A percentile compares a stretch with the other conserved stretches of the same genome.
These are phyloP conservation scores for Lethenteron reissneri DNA, from an alignment of 2,113 vertebrate genomes.

Conservation along the genomic window DNA sequence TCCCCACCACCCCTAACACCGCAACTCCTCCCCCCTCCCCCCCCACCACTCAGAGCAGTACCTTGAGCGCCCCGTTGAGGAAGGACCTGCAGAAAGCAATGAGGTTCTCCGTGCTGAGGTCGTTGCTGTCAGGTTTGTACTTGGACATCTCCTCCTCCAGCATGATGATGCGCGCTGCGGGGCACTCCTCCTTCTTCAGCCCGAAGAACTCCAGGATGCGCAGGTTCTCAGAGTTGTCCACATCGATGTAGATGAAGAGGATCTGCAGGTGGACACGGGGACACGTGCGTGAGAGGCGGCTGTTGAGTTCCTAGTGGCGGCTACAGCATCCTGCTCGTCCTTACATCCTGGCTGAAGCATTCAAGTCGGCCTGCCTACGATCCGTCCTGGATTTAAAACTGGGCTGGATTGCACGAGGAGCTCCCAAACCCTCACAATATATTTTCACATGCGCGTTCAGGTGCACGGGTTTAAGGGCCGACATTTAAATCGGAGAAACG, in stretches of 20 bases:
- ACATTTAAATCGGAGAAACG: too few species aligned
- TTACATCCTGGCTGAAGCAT: too few species aligned
- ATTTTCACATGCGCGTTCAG: too few species aligned
- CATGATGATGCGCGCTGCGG: slow-evolving; percentile 77
- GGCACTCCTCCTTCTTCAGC: slow-evolving; percentile 85
- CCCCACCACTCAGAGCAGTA: slow-evolving; percentile 13
- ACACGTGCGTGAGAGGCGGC: slow-evolving; percentile 9
- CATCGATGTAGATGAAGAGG: slow-evolving; percentile 97
- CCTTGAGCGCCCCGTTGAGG: slow-evolving; percentile 77
- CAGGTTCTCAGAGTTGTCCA: slow-evolving; percentile 74
- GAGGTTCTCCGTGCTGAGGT: slow-evolving; percentile 57
- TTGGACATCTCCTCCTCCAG: slow-evolving; percentile 98
- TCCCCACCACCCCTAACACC: too few species aligned
- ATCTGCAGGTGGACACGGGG: slow-evolving; percentile 29
- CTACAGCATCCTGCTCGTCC: too few species aligned
- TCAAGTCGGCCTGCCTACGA: too few species aligned
- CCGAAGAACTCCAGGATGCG: slow-evolving; percentile 93
- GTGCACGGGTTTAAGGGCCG: too few species aligned
- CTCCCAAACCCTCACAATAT: too few species aligned
- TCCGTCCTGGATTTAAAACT: too few species aligned
- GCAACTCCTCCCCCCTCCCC: too few species aligned
- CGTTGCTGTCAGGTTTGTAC: slow-evolving; percentile 51
- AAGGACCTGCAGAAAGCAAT: slow-evolving; percentile 51
- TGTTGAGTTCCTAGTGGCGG: background rate
- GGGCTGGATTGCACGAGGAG: too few species aligned